Evolutionary conservation across 2,888 invertebrate genomes (phyloP).

Genomic region (Aproaerema taeniolella): DNA sequence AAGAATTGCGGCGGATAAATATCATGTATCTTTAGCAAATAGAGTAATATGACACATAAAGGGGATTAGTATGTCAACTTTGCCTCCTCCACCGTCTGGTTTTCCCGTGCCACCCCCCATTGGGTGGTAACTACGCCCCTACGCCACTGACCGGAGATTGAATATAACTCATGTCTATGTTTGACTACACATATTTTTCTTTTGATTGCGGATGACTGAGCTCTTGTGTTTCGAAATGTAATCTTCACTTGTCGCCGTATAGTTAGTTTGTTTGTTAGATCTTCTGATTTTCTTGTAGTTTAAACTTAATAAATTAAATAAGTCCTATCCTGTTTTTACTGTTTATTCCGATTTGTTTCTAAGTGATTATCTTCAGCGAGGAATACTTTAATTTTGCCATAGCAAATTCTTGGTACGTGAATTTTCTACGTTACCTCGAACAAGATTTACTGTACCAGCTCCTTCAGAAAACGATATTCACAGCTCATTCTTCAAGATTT

Average conservation of each 20-base stretch:
- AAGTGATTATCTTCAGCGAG: too few relatives aligned
- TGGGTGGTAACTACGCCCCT: conserved; percentile 31
- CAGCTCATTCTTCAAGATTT: neutral
- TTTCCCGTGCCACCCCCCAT: conserved; percentile 20
- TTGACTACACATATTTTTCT: conserved; percentile 42
- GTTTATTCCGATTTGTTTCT: too few relatives aligned
- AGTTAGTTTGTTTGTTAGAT: too few relatives aligned
- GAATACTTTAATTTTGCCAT: too few relatives aligned
- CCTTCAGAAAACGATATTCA: neutral
- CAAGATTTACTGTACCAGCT: too few relatives aligned
- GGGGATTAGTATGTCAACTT: conserved; percentile 18
- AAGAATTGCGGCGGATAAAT: neutral
- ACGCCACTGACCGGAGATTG: conserved; percentile 50
- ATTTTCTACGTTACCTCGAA: too few relatives aligned
- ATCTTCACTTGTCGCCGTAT: too few relatives aligned
- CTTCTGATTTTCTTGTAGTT: too few relatives aligned
- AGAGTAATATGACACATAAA: conserved; percentile 19
- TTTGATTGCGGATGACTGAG: neutral
- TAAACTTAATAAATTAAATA: too few relatives aligned
- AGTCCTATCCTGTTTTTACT: too few relatives aligned
- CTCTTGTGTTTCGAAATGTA: too few relatives aligned
- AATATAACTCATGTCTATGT: conserved; percentile 35
- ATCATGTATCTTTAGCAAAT: conserved; percentile 7
- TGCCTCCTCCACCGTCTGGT: conserved; percentile 6
- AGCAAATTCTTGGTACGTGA: too few relatives aligned